phyloP scores from a whole-genome alignment of 2,888 invertebrate genomes.

The Yponomeuta sedellus region DNA sequence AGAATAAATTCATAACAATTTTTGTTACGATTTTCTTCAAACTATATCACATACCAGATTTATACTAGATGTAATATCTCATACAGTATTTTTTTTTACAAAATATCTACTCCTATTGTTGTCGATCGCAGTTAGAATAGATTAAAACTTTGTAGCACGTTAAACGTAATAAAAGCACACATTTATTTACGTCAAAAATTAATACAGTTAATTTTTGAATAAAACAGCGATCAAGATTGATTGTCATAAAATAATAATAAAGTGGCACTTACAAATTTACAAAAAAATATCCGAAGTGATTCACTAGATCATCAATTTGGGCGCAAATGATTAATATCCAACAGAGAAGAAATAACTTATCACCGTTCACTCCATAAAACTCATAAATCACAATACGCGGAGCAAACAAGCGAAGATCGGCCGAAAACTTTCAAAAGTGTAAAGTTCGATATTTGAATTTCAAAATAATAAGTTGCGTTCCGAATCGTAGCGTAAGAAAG shows the following conservation, averaged over 20 bases:
- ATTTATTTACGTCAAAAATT: no score
- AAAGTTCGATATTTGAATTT: not conserved
- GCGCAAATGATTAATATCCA: not conserved
- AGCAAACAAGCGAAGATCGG: not conserved
- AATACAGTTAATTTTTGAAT: not conserved
- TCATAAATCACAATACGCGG: slow-evolving; percentile 2
- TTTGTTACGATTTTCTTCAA: no score
- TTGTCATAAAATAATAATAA: not conserved
- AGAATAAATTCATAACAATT: no score
- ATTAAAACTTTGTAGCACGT: no score
- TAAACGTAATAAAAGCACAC: no score
- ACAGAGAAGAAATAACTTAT: not conserved
- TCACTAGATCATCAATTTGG: not conserved
- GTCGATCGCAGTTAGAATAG: no score
- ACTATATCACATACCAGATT: no score
- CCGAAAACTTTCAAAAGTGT: slow-evolving; percentile 5
- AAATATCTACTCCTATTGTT: no score
- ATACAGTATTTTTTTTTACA: no score
- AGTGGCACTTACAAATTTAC: not conserved
- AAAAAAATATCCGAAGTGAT: not conserved
- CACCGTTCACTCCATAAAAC: not conserved
- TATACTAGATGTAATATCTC: no score
- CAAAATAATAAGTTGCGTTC: slow-evolving; percentile 4
- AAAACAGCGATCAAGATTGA: not conserved
- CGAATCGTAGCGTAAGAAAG: not conserved